Evolutionary conservation across 2,888 invertebrate genomes (phyloP).

Genomic region (Crematogaster levior): DNA sequence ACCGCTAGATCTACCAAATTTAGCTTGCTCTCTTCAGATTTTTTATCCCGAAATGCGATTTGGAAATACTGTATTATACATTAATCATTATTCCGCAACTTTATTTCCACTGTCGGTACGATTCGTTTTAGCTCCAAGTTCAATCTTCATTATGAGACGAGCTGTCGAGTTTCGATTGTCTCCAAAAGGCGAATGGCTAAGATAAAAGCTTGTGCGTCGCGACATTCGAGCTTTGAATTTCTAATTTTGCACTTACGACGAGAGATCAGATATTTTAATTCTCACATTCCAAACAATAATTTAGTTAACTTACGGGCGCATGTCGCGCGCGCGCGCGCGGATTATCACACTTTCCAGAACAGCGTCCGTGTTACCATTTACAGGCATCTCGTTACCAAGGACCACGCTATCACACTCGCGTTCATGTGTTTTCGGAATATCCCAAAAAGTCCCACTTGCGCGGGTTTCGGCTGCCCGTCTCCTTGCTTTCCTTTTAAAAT

Average conservation of each 20-base stretch:
- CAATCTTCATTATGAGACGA: too few species aligned
- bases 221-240: too few species aligned
- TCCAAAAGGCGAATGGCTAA: too few species aligned
- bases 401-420: not conserved
- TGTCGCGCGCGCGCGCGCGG: not conserved
- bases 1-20: too few species aligned
- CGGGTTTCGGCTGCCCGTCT: not conserved
- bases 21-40: not conserved
- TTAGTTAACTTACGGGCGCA: too few species aligned
- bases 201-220: too few species aligned
- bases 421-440: slow-evolving; percentile 13
- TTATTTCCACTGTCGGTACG: too few species aligned
- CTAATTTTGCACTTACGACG: not conserved
- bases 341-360: slow-evolving; percentile 10
- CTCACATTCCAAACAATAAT: too few species aligned
- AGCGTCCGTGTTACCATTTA: slow-evolving; percentile 42
- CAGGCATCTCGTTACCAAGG: slow-evolving; percentile 26
- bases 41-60: not conserved
- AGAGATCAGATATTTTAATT: not conserved
- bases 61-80: too few species aligned
- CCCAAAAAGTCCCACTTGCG: slow-evolving; percentile 23
- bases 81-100: too few species aligned
- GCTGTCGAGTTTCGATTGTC: not conserved
- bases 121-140: too few species aligned
- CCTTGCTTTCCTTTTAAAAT: slow-evolving; percentile 6